These are phyloP conservation scores for Poeciliopsis paucimaculata DNA, from an alignment of 2,797 vertebrate genomes.

Conservation along the genomic window DNA sequence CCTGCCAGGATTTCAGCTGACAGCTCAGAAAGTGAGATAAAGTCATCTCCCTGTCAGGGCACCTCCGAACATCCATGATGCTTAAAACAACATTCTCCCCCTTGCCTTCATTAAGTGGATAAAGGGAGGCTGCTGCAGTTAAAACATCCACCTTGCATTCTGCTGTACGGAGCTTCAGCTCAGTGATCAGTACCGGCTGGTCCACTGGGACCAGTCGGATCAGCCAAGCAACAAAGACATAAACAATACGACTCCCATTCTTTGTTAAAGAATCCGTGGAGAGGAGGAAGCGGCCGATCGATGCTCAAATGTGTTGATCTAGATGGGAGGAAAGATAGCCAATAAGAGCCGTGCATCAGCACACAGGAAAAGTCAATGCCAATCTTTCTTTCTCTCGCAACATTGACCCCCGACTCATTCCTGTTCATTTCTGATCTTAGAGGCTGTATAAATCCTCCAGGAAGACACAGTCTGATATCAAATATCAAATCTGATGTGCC, in stretches of 20 bases:
- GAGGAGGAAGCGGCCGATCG: slow-evolving; percentile 33
- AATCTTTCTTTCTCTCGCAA: slow-evolving; percentile 49
- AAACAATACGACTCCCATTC: slow-evolving; percentile 38
- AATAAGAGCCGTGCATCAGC: slow-evolving; percentile 49
- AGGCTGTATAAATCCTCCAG: slow-evolving; percentile 12
- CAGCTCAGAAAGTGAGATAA: neutral
- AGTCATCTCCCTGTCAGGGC: neutral
- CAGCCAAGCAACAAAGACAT: slow-evolving; percentile 35
- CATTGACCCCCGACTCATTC: slow-evolving; percentile 57
- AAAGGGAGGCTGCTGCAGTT: slow-evolving; percentile 5
- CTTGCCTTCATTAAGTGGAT: neutral
- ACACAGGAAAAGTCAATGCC: slow-evolving; percentile 64
- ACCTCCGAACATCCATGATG: neutral
- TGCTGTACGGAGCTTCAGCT: neutral
- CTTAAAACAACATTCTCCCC: neutral
- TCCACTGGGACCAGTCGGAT: slow-evolving; percentile 33
- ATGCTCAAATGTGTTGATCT: slow-evolving; percentile 64
- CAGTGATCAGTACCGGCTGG: neutral
- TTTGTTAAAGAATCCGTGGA: slow-evolving; percentile 55
- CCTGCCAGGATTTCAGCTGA: neutral
- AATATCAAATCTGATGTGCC: neutral
- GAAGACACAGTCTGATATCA: neutral
- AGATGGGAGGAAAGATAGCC: slow-evolving; percentile 52
- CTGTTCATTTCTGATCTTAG: slow-evolving; percentile 42
- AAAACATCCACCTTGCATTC: slow-evolving; percentile 12